Evolutionary conservation across 1,140 invertebrate species (phyloP).

Genomic region (Apis mellifera): DNA sequence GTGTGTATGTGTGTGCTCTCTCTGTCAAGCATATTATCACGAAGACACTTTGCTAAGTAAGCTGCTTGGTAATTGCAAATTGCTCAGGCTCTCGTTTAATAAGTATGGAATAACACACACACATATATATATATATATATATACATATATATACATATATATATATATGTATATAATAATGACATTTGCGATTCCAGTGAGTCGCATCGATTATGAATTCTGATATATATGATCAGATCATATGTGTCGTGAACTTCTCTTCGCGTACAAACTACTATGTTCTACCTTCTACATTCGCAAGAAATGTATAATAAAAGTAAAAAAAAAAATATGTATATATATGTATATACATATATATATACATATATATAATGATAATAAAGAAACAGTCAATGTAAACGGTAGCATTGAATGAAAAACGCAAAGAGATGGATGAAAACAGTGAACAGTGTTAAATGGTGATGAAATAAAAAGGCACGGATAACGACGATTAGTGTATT

Average conservation of each 20-base stretch:
- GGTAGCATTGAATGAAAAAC: slow-evolving; percentile 36
- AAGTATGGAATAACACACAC: neutral
- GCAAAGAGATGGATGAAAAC: neutral
- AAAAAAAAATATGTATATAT: too few relatives aligned
- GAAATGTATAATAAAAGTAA: neutral
- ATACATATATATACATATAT: neutral
- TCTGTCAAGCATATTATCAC: slow-evolving; percentile 23
- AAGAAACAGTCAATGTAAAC: slow-evolving; percentile 36
- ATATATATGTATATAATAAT: neutral
- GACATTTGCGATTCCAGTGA: slow-evolving; percentile 52
- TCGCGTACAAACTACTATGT: slow-evolving; percentile 24
- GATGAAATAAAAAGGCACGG: slow-evolving; percentile 18
- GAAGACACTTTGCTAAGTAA: slow-evolving; percentile 20
- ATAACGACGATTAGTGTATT: slow-evolving; percentile 39
- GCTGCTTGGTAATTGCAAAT: slow-evolving; percentile 30
- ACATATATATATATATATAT: too few relatives aligned
- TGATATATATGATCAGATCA: slow-evolving; percentile 28
- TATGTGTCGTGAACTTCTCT: slow-evolving; percentile 1
- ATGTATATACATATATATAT: too few relatives aligned
- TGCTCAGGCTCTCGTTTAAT: slow-evolving; percentile 24
- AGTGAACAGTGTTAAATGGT: slow-evolving; percentile 20
- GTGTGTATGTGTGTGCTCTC: too few relatives aligned
- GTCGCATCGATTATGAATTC: slow-evolving; percentile 33
- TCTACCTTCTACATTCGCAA: slow-evolving; percentile 61
- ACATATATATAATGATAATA: neutral